Evolutionary conservation across 2,797 vertebrate species (phyloP).

Genomic region (Sebastes vulpes): DNA sequence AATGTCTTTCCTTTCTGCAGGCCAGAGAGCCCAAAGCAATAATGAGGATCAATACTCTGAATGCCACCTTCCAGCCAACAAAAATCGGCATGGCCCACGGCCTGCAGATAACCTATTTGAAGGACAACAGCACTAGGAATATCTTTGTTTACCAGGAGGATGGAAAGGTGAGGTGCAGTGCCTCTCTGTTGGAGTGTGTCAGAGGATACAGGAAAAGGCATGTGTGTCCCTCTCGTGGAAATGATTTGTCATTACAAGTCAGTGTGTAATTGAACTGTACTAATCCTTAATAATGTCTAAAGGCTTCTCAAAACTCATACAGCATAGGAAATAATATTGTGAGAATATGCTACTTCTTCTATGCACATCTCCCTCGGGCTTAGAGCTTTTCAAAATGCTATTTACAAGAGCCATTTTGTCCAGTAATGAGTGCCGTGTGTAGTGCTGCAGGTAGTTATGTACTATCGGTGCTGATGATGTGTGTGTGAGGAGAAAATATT

Average conservation of each 20-base stretch:
- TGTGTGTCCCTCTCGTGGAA: slow-evolving; percentile 42
- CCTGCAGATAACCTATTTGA: slow-evolving; percentile 95
- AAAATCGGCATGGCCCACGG: slow-evolving; percentile 94
- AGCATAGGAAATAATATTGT: neutral
- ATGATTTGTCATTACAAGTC: slow-evolving; percentile 7
- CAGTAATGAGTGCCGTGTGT: neutral
- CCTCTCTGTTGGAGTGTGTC: neutral
- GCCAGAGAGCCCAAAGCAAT: slow-evolving; percentile 95
- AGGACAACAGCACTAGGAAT: slow-evolving; percentile 97
- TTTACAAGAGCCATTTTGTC: neutral
- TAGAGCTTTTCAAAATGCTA: neutral
- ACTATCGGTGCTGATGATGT: neutral
- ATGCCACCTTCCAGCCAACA: slow-evolving; percentile 93
- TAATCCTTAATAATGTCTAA: neutral
- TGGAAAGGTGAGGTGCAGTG: slow-evolving; percentile 89
- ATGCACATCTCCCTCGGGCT: neutral
- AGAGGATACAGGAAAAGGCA: neutral
- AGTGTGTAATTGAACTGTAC: neutral
- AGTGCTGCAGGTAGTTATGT: neutral
- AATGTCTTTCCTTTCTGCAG: slow-evolving; percentile 70
- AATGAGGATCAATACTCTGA: slow-evolving; percentile 93
- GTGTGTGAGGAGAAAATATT: neutral
- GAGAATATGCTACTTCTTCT: neutral
- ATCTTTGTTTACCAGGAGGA: slow-evolving; percentile 97
- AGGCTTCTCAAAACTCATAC: neutral